Percentiles rank a stretch among this genome's conserved stretches.
Evolutionary conservation across 2,113 vertebrate species (phyloP).

Genomic region (Bubo scandiacus): DNA sequence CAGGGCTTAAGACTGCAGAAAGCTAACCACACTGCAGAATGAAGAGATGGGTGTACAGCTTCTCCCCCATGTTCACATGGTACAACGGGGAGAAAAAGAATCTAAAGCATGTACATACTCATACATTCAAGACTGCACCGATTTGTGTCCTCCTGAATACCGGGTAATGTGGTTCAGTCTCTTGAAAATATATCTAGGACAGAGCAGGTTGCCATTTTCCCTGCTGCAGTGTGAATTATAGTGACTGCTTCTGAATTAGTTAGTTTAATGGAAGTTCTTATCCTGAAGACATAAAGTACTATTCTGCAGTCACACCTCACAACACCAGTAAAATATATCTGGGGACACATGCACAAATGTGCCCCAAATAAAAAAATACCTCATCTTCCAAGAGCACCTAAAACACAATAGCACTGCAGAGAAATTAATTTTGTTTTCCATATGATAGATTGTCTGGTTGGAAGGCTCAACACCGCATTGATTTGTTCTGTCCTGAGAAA

Average conservation of each 20-base stretch:
- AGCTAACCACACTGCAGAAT: not conserved
- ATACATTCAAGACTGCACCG: not conserved
- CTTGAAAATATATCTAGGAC: not conserved
- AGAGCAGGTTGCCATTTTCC: not conserved
- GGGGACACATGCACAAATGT: not conserved
- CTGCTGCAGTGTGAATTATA: slow-evolving; percentile 24
- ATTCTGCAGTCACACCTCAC: slow-evolving; percentile 37
- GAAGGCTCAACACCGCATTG: slow-evolving; percentile 10
- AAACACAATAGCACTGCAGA: slow-evolving; percentile 26
- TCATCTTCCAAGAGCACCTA: not conserved
- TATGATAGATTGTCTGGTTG: slow-evolving; percentile 41
- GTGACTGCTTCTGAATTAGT: slow-evolving; percentile 37
- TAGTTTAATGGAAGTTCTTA: slow-evolving; percentile 54
- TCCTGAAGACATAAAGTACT: slow-evolving; percentile 48
- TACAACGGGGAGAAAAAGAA: not conserved
- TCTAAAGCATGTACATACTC: not conserved
- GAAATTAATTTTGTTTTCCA: slow-evolving; percentile 39
- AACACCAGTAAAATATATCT: slow-evolving; percentile 3
- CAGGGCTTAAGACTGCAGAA: not conserved
- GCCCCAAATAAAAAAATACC: not conserved
- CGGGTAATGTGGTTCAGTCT: not conserved
- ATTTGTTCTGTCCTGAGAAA: slow-evolving; percentile 40
- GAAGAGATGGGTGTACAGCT: not conserved
- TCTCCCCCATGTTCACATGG: not conserved
- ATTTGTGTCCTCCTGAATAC: slow-evolving; percentile 5